Evolutionary conservation across 1,140 invertebrate species (phyloP), one percentile per base, ranked within the genome.

Genomic region (Drosophila kohkoa): DNA sequence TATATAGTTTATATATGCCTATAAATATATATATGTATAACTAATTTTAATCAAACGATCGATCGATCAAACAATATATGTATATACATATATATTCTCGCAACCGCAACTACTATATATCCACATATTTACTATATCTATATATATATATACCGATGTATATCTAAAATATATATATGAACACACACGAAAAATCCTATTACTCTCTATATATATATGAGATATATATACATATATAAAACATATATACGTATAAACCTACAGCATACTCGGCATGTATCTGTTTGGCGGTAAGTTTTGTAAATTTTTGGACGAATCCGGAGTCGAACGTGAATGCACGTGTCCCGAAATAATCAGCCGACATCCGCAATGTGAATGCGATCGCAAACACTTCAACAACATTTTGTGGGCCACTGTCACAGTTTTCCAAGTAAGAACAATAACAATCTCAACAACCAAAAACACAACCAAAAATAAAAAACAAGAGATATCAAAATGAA

Each of bases 211-310:
- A 65, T 74, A 67, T 63, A 69, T 57, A 70, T 69, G 46, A 60
- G 35, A 63, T 60, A 60, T 64, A 75, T 86, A 79, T 75, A 68
- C 63, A 78, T 71, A 89, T 81, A 85, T 80, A 91, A 80, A 80
- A 81, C 82, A 82, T 79, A 82, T 87, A 86, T 82, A 88, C 64
- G 64, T 87, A 81, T 88, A 88, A 86, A 92, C 90, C 91, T 91
- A 89, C 96, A 98, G 97, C 96, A 98, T 98, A 94, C 96, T 98
- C 94, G 98, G 98, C 94, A 99, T 98, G 97, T 98, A 98, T 95
- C 96, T 99, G 94, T 99, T 99, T 95, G 98, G 98, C 94, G 98
- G 98, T 96, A 98, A 98, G 96, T 99, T 99, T 98, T 99, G 98
- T 96, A 98, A 98, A 96, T 96, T 96, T 95, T 95, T 95, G 93